Evolutionary conservation across 2,113 vertebrate species (phyloP).

Genomic region (Amphilophus citrinellus): DNA sequence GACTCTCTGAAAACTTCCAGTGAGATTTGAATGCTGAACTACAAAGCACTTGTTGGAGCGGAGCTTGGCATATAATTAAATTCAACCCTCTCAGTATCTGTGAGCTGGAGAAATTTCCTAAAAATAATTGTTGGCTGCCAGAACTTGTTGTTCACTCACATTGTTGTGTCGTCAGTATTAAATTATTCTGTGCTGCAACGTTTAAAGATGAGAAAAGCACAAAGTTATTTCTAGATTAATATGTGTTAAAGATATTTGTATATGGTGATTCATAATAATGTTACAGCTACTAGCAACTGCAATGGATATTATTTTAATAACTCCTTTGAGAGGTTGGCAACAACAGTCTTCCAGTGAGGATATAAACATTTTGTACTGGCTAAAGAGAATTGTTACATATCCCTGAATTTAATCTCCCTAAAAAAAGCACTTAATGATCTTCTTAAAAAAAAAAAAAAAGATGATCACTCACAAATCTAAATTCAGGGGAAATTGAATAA

Average conservation of each 20-base stretch:
- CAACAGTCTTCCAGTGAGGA: not conserved
- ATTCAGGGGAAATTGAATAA: slow-evolving; percentile 78
- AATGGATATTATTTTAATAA: not conserved
- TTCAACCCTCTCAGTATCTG: slow-evolving; percentile 53
- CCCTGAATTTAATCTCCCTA: slow-evolving; percentile 4
- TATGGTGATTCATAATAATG: not conserved
- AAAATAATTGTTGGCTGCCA: slow-evolving; percentile 57
- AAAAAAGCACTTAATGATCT: not conserved
- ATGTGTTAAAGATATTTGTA: not conserved
- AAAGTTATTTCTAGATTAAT: not conserved
- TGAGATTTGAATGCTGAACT: slow-evolving; percentile 75
- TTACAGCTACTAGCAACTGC: not conserved
- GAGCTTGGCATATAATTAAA: slow-evolving; percentile 74
- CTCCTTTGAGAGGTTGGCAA: slow-evolving; percentile 9
- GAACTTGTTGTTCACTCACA: slow-evolving; percentile 45
- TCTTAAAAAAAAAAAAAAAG: slow-evolving; percentile 54
- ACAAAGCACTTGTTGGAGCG: slow-evolving; percentile 78
- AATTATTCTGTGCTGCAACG: not conserved
- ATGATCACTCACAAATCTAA: slow-evolving; percentile 69
- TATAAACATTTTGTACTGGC: slow-evolving; percentile 16
- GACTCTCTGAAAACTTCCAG: slow-evolving; percentile 76
- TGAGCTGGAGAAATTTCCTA: slow-evolving; percentile 51
- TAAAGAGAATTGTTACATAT: slow-evolving; percentile 38
- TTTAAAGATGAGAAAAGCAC: not conserved
- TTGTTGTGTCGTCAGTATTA: slow-evolving; percentile 11